Base-by-base conservation (phyloP, 64 coral and sea anemone species). In the Actinia equina region DNA sequence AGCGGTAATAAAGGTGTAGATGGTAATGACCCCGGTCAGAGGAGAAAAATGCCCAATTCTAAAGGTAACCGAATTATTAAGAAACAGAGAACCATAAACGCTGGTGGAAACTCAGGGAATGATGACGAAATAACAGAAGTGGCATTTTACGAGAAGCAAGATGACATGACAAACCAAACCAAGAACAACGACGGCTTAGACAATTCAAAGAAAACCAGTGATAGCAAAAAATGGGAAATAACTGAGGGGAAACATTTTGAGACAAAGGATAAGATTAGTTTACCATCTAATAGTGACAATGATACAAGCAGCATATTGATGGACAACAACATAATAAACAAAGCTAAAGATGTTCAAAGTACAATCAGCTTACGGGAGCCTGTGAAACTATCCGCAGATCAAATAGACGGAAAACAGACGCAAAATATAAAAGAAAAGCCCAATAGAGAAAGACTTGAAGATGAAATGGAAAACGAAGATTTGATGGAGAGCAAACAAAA, bases 91-190 rank as follows among this genome's bases (percentile, higher is more conserved):
- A 81, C 17, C 15, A 20, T 81, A 23, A 52, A 81, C 45, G 78
- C 42, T 20, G 78, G 49, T 10, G 49, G 78, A 16, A 44, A 81
- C 19, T 81, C 20, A 17, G 78, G 49, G 22, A 81, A 81, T 52
- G 49, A 81, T 17, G 78, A 81, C 45, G 69, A 74, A 81, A 49
- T 52, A 49, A 81, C 78, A 49, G 49, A 81, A 81, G 22, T 52
- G 7, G 49, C 45, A 52, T 44, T 30, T 12, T 52, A 81, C 14
- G 78, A 81, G 11, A 81, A 81, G 7, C 3, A 81, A 49, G 49
- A 81, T 52, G 17, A 81, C 44, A 22, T 81, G 4, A n/a, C 43
- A 2, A 43, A 81, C 45, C 42, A 49, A 51, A 81, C 52, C 78
- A 49, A 19, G 18, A 20, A 49, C 78, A 79, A 13, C 13, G 20